These are phyloP conservation scores for Nomada fabriciana DNA, from an alignment of 2,888 invertebrate species.

Conservation along the genomic window DNA sequence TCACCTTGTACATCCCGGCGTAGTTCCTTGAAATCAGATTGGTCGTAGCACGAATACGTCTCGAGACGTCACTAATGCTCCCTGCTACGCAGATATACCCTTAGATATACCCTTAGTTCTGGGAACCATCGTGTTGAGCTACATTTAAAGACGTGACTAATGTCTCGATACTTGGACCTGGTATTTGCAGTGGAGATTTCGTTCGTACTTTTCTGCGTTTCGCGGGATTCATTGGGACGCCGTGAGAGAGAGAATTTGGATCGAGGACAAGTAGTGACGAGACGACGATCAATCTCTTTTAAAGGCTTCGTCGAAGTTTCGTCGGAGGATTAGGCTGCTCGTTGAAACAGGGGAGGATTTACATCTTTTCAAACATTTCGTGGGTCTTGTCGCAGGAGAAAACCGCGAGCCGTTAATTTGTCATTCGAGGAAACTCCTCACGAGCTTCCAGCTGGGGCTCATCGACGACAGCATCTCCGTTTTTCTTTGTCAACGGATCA, in stretches of 20 bases:
- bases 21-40: slow-evolving; percentile 43
- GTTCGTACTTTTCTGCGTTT: slow-evolving; percentile 49
- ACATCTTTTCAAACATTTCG: slow-evolving; percentile 63
- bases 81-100: slow-evolving; percentile 28
- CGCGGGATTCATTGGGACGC: slow-evolving; percentile 30
- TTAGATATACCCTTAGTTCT: slow-evolving; percentile 15
- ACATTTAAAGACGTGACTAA: slow-evolving; percentile 78
- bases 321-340: slow-evolving; percentile 70
- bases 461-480: slow-evolving; percentile 39
- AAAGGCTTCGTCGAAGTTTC: slow-evolving; percentile 75
- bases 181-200: slow-evolving; percentile 68
- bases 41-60: slow-evolving; percentile 51
- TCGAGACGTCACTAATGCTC: slow-evolving; percentile 63
- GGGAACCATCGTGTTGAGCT: slow-evolving; percentile 60
- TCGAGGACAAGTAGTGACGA: slow-evolving; percentile 61
- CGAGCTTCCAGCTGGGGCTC: slow-evolving; percentile 10
- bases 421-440: slow-evolving; percentile 67
- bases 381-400: slow-evolving; percentile 61
- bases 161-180: slow-evolving; percentile 67
- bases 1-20: slow-evolving; percentile 10
- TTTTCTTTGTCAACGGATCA: slow-evolving; percentile 33
- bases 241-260: slow-evolving; percentile 22
- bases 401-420: slow-evolving; percentile 78
- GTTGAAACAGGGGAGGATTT: slow-evolving; percentile 67
- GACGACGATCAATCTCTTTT: slow-evolving; percentile 79